Conservation (phyloP, 2,113 vertebrate genomes). For the Falcunculus frontatus region DNA sequence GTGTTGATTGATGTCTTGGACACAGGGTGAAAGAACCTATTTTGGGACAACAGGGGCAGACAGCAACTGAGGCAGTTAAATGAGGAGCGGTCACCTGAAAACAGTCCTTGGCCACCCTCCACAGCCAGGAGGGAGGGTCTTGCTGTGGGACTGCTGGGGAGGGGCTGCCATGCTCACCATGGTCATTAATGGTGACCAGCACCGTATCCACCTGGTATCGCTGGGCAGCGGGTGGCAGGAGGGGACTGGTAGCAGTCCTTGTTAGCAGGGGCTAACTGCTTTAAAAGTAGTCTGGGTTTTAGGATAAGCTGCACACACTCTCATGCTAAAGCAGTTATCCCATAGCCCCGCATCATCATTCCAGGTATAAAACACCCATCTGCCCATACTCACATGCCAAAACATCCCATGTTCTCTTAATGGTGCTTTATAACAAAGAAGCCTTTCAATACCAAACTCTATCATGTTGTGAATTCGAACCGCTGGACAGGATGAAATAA, state of each 20-base stretch:
- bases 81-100: fast-evolving
- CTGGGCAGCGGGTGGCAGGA: not conserved
- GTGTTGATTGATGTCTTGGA: not conserved
- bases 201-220: not conserved
- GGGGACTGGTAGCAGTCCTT: fast-evolving
- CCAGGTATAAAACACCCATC: not conserved
- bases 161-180: not conserved
- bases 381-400: not conserved
- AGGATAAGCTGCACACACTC: no score
- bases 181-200: not conserved
- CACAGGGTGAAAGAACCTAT: fast-evolving
- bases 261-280: not conserved
- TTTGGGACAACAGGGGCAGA: not conserved
- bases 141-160: not conserved
- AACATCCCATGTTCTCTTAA: not conserved
- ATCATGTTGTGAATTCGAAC: not conserved
- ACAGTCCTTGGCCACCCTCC: not conserved
- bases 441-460: not conserved
- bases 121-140: not conserved
- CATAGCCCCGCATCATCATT: not conserved
- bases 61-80: not conserved
- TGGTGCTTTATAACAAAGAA: not conserved
- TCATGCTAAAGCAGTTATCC: not conserved
- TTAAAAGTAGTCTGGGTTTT: not conserved
- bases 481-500: not conserved